These are phyloP conservation scores for Psittacula cyanocephala DNA, from an alignment of 2,113 vertebrate genomes.

Conservation along the genomic window DNA sequence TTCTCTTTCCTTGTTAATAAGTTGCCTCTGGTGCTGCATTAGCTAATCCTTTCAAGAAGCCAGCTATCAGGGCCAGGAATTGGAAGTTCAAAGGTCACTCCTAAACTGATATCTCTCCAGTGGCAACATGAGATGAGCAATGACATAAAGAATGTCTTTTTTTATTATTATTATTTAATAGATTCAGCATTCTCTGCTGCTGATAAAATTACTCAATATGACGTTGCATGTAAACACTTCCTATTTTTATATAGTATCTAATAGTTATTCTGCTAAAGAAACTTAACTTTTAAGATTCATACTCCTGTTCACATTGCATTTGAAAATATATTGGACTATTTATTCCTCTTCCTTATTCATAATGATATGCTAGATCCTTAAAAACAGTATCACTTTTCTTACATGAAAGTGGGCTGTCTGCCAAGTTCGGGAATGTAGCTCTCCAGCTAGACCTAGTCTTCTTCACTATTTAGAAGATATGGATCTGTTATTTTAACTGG, in stretches of 20 bases:
- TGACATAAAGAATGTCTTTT: neutral
- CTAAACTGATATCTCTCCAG: neutral
- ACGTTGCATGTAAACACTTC: neutral
- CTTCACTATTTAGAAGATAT: conserved; percentile 50
- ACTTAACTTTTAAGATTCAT: neutral
- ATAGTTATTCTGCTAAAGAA: neutral
- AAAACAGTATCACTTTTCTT: conserved; percentile 52
- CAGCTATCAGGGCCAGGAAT: neutral
- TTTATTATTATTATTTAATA: neutral
- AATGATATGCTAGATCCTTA: conserved; percentile 46
- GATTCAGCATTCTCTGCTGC: neutral
- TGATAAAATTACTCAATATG: neutral
- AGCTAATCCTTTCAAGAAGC: conserved; percentile 22
- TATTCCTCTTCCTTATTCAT: conserved; percentile 42
- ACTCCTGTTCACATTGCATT: neutral
- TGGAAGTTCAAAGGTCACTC: conserved; percentile 22
- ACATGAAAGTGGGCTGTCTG: conserved; percentile 53
- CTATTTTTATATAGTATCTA: neutral
- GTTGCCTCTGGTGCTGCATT: neutral
- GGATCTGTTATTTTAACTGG: conserved; percentile 57
- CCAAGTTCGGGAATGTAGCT: conserved; percentile 58
- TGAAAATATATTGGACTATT: conserved; percentile 57
- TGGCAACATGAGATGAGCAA: neutral
- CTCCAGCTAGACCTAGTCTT: conserved; percentile 29
- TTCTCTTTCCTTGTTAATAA: conserved; percentile 23